Conservation (phyloP, 2,797 vertebrate species). For the Megalops cyprinoides region DNA sequence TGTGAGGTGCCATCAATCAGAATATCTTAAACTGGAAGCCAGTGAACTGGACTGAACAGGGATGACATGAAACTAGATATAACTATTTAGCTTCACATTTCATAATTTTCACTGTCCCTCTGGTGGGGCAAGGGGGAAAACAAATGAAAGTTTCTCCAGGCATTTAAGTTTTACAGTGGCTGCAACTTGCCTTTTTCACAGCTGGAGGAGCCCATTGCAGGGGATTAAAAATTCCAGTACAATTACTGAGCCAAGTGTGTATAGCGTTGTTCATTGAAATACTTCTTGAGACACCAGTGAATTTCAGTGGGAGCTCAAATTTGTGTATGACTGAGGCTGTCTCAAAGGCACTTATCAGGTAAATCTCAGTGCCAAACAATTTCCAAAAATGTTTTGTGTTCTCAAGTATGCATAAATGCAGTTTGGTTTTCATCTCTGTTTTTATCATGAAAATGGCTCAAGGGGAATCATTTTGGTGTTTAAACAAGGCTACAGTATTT, state of each 20-base stretch:
- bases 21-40: slow-evolving; percentile 62
- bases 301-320: neutral
- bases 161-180: slow-evolving; percentile 38
- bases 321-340: neutral
- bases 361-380: neutral
- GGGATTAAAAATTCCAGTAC: slow-evolving; percentile 69
- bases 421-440: neutral
- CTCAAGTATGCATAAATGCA: neutral
- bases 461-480: neutral
- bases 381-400: neutral
- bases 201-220: slow-evolving; percentile 35
- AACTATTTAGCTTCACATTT: slow-evolving; percentile 27
- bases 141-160: slow-evolving; percentile 41
- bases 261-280: slow-evolving; percentile 48
- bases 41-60: slow-evolving; percentile 46
- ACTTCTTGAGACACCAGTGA: neutral
- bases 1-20: slow-evolving; percentile 66
- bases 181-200: slow-evolving; percentile 21
- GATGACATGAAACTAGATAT: slow-evolving; percentile 16
- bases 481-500: neutral
- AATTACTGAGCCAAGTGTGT: slow-evolving; percentile 49
- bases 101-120: slow-evolving; percentile 33
- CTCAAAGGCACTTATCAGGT: slow-evolving; percentile 12
- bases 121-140: slow-evolving; percentile 36
- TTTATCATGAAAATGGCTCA: neutral